Conservation (phyloP, 2,797 vertebrate species). For the Sebastes ruberrimus region DNA sequence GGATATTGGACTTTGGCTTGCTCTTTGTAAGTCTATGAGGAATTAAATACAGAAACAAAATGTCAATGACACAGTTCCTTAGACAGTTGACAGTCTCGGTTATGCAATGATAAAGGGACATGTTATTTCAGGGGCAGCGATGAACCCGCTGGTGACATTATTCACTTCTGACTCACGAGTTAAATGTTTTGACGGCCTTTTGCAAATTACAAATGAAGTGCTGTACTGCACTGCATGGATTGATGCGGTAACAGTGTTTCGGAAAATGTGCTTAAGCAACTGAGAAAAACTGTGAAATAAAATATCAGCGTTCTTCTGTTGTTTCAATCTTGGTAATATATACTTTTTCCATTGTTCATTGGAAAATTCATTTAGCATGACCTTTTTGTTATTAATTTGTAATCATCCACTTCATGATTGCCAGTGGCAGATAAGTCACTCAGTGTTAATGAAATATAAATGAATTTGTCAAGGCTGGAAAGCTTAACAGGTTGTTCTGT, state of each 20-base stretch:
- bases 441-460: slow-evolving; percentile 32
- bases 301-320: background rate
- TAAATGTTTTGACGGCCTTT: background rate
- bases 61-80: background rate
- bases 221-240: background rate
- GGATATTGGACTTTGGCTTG: background rate
- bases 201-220: background rate
- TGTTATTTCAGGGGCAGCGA: background rate
- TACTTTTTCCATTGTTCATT: background rate
- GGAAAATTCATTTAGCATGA: slow-evolving; percentile 9
- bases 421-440: slow-evolving; percentile 14
- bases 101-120: background rate
- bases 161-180: background rate
- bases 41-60: background rate
- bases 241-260: background rate
- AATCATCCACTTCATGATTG: slow-evolving; percentile 23
- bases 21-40: background rate
- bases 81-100: background rate
- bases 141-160: background rate
- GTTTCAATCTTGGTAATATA: background rate
- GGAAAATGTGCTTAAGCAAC: background rate
- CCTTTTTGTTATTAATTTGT: slow-evolving; percentile 17
- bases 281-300: background rate
- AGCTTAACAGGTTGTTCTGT: background rate
- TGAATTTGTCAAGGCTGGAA: slow-evolving; percentile 21